Base-by-base conservation (phyloP, 2,113 vertebrate genomes). In the Poeciliopsis prolifica region DNA sequence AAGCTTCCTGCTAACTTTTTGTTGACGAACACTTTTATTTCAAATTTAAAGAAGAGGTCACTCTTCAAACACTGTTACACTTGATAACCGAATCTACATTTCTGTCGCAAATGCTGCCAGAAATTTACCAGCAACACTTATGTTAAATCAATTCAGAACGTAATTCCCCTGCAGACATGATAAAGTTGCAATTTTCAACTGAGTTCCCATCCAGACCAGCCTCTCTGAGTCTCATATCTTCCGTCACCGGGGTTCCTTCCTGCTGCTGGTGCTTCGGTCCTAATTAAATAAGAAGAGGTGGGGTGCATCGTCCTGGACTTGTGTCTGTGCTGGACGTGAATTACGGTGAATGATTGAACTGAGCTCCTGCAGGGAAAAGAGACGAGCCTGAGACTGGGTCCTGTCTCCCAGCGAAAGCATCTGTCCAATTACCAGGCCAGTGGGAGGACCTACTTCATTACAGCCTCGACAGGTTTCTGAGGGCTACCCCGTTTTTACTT, bases 371-470 rank as follows among this genome's bases (percentile, higher is more conserved):
- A 58, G 51, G 51, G 51, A 58, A 29, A 58, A 58, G 51, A 58
- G 51, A 58, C 51, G 24, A 17, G 51, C 51, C 51, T 58, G 51
- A n/a, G 22, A 70, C 72, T 83, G 54, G 7, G 65, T 30, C 77
- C 71, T 75, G 84, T 72, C 73, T 86, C 72, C 51, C 65, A 67
- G 80, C 29, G 77, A 84, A 87, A 88, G 87, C 86, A 92, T 92
- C 86, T 87, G 68, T 80, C 86, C 86, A 89, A 94, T 93, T 91
- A 90, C 75, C 48, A 28, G 75, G 86, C 62, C 92, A 86, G 92
- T 91, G 86, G 93, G 88, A 91, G 85, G 82, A 85, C 80, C 42
- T 67, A 61, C 69, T 86, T 86, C 85, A 90, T 92, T 90, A 90
- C 88, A 77, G 86, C 71, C 76, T 81, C 81, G 58, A 74, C 77